phyloP scores from a whole-genome alignment of 2,797 vertebrate species.

The Sarcophilus harrisii region DNA sequence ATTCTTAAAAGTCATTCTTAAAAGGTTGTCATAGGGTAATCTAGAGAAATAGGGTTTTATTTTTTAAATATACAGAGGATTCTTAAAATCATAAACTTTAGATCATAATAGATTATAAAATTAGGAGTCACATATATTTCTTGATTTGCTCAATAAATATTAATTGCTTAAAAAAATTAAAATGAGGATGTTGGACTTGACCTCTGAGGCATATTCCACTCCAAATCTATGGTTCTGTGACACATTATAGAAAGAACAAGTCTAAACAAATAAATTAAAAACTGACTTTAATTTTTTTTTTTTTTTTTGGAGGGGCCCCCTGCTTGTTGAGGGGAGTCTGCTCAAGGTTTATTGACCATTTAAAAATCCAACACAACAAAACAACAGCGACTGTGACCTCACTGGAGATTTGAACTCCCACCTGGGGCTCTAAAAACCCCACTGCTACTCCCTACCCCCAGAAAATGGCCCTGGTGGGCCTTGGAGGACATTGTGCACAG shows the following conservation, averaged over 20 bases:
- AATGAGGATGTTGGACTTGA: neutral
- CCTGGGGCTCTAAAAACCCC: conserved; percentile 71
- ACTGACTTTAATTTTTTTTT: neutral
- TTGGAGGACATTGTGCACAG: conserved; percentile 34
- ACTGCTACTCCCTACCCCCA: conserved; percentile 61
- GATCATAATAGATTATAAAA: neutral
- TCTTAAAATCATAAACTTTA: neutral
- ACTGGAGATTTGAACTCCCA: conserved; percentile 55
- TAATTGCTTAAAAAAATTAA: neutral
- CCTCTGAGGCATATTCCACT: neutral
- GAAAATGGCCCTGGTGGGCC: conserved; percentile 51
- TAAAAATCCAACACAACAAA: neutral
- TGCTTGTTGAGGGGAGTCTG: conserved; percentile 47
- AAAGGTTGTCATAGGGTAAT: neutral
- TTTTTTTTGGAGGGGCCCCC: conserved; percentile 56
- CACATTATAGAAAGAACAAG: neutral
- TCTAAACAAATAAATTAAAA: neutral
- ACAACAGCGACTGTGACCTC: conserved; percentile 26
- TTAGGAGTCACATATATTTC: neutral
- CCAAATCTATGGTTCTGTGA: neutral
- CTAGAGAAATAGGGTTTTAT: neutral
- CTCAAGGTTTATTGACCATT: conserved; percentile 75
- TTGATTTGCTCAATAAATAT: neutral
- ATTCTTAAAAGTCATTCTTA: neutral
- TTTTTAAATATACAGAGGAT: conserved; percentile 36